These are phyloP conservation scores for Xiphorhynchus erythropygius DNA, from an alignment of 2,797 vertebrate genomes.

Conservation along the genomic window DNA sequence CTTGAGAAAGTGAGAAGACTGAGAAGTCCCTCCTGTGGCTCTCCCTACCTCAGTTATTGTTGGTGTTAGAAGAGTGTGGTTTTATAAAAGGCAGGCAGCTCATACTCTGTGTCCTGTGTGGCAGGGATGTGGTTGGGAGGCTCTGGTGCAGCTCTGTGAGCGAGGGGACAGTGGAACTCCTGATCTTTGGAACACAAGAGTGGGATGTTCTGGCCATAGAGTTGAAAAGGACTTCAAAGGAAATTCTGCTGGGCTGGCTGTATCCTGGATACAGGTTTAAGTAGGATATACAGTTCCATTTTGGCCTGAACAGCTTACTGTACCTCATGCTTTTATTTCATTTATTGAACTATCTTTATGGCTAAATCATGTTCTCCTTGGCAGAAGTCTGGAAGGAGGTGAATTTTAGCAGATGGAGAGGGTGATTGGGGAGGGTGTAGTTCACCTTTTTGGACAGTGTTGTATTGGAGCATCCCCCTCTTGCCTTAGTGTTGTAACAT, in stretches of 20 bases:
- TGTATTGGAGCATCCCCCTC: neutral
- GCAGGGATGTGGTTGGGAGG: neutral
- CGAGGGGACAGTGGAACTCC: fast-evolving
- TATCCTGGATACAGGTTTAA: neutral
- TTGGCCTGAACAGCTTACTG: neutral
- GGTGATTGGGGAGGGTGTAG: neutral
- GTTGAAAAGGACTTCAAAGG: neutral
- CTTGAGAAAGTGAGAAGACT: neutral
- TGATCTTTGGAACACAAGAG: neutral
- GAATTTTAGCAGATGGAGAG: neutral
- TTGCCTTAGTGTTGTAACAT: neutral
- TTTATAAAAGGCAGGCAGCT: neutral
- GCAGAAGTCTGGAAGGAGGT: neutral
- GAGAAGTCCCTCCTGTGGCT: neutral
- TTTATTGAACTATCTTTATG: neutral
- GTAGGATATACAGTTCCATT: neutral
- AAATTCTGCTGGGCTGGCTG: neutral
- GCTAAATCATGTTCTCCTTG: neutral
- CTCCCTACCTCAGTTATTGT: fast-evolving
- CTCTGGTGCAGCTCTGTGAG: neutral
- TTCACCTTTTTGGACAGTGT: neutral
- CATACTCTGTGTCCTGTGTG: neutral
- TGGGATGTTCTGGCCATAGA: neutral
- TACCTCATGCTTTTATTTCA: neutral
- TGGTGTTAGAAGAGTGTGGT: neutral